Base-by-base conservation (phyloP, 2,113 vertebrate species). In the Platichthys stellatus region DNA sequence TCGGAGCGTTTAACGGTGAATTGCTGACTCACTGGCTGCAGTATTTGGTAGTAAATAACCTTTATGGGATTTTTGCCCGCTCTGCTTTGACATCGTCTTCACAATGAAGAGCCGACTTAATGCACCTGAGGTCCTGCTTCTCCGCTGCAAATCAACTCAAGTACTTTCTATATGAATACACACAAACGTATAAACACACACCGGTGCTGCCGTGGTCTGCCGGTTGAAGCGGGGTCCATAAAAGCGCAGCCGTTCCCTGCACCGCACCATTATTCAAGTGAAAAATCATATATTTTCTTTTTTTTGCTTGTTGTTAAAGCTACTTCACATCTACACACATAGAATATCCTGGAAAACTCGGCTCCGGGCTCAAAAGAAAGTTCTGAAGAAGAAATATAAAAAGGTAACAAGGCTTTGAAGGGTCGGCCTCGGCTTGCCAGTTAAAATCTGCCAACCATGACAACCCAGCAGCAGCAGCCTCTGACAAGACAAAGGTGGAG, bases 31-130 rank as follows among this genome's bases (percentile, higher is more conserved):
- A 62, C 62, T 65, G 81, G 40, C 18, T 74, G 31, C 78, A 80
- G 74, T 60, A 63, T 68, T 38, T 65, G 53, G 54, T 31, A 15
- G 53, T 84, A 82, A 81, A 85, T 87, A 70, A 21, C n/a, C 13
- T 83, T 85, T 79, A 85, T 67, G 28, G 76, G 49, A 2, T 63
- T 76, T 81, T 58, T 47, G 13, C 57, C 61, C 1, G 10, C 53
- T 76, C n/a, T 0, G 2, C 58, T 64, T 63, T 28, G 61, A 80
- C 80, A 78, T 14, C 35, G 20, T 76, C 23, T 43, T 63, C 60
- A 72, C 69, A 76, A 47, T 74, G 24, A 81, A 87, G 76, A 63
- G 20, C 40, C 47, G 54, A 3, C 38, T 62, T 67, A 68, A 74
- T 78, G 40, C 26, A 69, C 67, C 64, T 35, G 12, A 67, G 76